Conservation (phyloP, 1,140 invertebrate species). For the Pseudachorutes palmiensis region DNA sequence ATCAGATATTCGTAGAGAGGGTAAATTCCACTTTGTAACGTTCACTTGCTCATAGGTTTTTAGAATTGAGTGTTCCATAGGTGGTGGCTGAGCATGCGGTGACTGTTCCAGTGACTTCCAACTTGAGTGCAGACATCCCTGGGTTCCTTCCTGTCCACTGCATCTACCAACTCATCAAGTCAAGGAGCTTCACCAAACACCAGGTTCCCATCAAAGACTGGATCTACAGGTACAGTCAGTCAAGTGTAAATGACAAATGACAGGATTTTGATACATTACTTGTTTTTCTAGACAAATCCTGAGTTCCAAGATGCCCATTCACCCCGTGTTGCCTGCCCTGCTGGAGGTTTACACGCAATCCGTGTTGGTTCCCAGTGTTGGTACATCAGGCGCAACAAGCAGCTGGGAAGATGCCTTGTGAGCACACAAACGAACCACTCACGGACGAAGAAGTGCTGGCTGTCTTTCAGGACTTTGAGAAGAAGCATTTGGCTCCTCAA, state of each 20-base stretch:
- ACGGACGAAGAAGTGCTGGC: constrained; percentile 78
- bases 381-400: constrained; percentile 8
- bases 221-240: constrained; percentile 63
- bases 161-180: constrained; percentile 91
- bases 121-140: constrained; percentile 75
- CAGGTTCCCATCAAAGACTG: constrained; percentile 89
- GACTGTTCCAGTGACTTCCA: constrained; percentile 85
- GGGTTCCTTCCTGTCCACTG: constrained; percentile 95
- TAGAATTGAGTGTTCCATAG: constrained; percentile 42
- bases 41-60: neutral
- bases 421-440: constrained; percentile 83
- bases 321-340: constrained; percentile 84
- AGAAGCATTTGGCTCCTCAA: constrained; percentile 67
- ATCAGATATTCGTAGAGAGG: constrained; percentile 96
- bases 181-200: constrained; percentile 89
- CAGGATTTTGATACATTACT: neutral
- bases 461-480: constrained; percentile 65
- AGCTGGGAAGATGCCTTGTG: constrained; percentile 50
- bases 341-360: constrained; percentile 94
- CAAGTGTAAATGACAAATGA: constrained; percentile 36
- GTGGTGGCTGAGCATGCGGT: constrained; percentile 92
- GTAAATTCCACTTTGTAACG: constrained; percentile 43
- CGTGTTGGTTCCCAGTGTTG: constrained; percentile 61
- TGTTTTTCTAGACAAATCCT: constrained; percentile 65
- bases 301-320: constrained; percentile 71